phyloP scores from a whole-genome alignment of 2,797 vertebrate species.

The Eulemur albifrons region DNA sequence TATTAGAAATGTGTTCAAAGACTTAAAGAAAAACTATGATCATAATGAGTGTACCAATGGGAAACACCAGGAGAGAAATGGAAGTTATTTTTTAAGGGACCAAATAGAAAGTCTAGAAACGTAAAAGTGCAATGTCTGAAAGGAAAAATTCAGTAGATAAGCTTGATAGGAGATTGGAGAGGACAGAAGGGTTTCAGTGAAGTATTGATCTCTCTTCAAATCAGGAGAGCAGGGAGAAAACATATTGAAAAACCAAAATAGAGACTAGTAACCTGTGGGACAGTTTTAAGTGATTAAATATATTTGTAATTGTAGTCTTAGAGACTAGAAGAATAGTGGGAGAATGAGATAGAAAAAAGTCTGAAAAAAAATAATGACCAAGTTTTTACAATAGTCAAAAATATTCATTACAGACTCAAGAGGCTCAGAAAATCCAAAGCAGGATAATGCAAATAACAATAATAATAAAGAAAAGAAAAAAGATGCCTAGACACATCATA shows the following conservation, averaged over 20 bases:
- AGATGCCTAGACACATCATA: background rate
- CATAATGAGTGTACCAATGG: background rate
- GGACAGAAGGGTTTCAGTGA: background rate
- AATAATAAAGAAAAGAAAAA: background rate
- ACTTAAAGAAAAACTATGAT: background rate
- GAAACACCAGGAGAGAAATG: background rate
- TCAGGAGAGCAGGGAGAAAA: background rate
- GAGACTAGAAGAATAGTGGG: background rate
- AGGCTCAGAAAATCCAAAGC: constrained; percentile 8
- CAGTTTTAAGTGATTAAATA: background rate
- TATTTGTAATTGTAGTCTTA: background rate
- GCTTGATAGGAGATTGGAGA: background rate
- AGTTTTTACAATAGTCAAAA: background rate
- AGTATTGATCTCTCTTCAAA: no score
- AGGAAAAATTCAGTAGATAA: background rate
- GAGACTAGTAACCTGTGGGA: background rate
- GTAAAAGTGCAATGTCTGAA: background rate
- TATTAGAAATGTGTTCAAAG: constrained; percentile 23
- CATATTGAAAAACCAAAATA: background rate
- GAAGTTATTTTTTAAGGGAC: background rate
- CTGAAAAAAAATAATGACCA: background rate
- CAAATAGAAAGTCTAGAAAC: background rate
- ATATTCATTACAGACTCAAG: background rate
- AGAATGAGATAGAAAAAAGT: background rate
- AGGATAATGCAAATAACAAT: background rate